Evolutionary conservation across 2,888 invertebrate species (phyloP).

Genomic region (Subacronicta megacephala): DNA sequence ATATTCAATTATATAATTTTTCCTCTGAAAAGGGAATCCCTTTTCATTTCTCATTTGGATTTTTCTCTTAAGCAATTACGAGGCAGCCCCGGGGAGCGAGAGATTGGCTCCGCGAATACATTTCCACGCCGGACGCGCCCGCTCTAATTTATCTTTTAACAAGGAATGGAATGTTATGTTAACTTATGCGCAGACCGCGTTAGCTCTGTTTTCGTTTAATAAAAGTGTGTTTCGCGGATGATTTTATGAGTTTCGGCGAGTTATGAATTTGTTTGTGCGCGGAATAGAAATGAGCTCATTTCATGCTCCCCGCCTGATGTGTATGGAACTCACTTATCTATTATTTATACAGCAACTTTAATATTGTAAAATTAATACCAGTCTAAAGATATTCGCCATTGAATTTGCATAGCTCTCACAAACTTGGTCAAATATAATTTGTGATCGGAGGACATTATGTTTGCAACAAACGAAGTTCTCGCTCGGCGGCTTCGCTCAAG

Average conservation of each 20-base stretch:
- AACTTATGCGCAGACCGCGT: slow-evolving; percentile 81
- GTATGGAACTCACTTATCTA: slow-evolving; percentile 66
- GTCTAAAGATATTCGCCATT: slow-evolving; percentile 32
- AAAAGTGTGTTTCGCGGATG: slow-evolving; percentile 81
- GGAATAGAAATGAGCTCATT: slow-evolving; percentile 70
- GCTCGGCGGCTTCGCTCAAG: slow-evolving; percentile 68
- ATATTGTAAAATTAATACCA: slow-evolving; percentile 36
- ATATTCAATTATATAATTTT: slow-evolving; percentile 90
- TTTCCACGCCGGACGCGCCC: slow-evolving; percentile 74
- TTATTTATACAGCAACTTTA: slow-evolving; percentile 62
- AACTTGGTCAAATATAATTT: slow-evolving; percentile 61
- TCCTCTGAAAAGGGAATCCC: slow-evolving; percentile 87
- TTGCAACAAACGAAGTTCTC: slow-evolving; percentile 74
- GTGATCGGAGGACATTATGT: slow-evolving; percentile 65
- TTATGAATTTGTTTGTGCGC: slow-evolving; percentile 78
- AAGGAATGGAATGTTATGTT: slow-evolving; percentile 81
- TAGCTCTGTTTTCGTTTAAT: slow-evolving; percentile 84
- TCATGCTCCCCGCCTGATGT: slow-evolving; percentile 63
- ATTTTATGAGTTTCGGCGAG: slow-evolving; percentile 80
- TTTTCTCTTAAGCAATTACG: slow-evolving; percentile 90
- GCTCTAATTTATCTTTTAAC: slow-evolving; percentile 86
- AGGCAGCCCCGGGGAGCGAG: slow-evolving; percentile 78
- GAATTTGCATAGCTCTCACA: slow-evolving; percentile 29
- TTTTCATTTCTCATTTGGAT: slow-evolving; percentile 90
- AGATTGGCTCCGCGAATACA: slow-evolving; percentile 79